These are phyloP conservation scores for Diarsia dahlii DNA, from an alignment of 2,888 invertebrate species.

Conservation along the genomic window DNA sequence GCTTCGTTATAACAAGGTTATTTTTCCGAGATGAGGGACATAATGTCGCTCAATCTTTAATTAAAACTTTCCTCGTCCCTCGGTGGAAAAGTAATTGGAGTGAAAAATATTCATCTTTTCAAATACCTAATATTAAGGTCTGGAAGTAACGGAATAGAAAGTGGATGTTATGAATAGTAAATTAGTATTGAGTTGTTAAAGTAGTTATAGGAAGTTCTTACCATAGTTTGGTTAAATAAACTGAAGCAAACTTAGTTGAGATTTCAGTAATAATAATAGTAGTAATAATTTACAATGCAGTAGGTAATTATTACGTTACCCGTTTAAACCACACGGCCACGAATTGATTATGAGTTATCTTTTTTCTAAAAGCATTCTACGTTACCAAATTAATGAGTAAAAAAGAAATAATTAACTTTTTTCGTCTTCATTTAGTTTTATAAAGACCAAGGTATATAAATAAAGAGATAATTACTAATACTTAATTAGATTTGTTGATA, in stretches of 20 bases:
- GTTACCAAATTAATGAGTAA: not conserved
- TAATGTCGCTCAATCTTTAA: slow-evolving; percentile 84
- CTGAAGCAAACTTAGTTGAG: slow-evolving; percentile 2
- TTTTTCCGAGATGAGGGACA: slow-evolving; percentile 76
- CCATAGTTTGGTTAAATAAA: slow-evolving; percentile 19
- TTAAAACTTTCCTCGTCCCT: slow-evolving; percentile 82
- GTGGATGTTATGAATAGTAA: slow-evolving; percentile 39
- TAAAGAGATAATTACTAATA: slow-evolving; percentile 48
- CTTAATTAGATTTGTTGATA: slow-evolving; percentile 45
- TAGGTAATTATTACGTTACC: slow-evolving; percentile 18
- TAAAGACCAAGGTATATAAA: slow-evolving; percentile 22
- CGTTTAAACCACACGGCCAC: slow-evolving; percentile 1
- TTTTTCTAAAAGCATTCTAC: no score
- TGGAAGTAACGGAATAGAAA: slow-evolving; percentile 50
- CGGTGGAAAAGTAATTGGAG: slow-evolving; percentile 77
- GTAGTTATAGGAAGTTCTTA: not conserved
- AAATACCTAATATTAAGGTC: slow-evolving; percentile 69
- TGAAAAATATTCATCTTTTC: slow-evolving; percentile 73
- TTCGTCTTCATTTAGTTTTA: slow-evolving; percentile 1
- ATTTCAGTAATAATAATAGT: slow-evolving; percentile 18
- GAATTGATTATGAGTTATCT: not conserved
- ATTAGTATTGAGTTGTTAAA: slow-evolving; percentile 22
- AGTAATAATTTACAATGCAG: slow-evolving; percentile 15
- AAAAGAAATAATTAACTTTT: not conserved
- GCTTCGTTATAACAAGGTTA: slow-evolving; percentile 75